Base-by-base conservation (phyloP, 1,140 invertebrate genomes). In the Heliconius melpomene region DNA sequence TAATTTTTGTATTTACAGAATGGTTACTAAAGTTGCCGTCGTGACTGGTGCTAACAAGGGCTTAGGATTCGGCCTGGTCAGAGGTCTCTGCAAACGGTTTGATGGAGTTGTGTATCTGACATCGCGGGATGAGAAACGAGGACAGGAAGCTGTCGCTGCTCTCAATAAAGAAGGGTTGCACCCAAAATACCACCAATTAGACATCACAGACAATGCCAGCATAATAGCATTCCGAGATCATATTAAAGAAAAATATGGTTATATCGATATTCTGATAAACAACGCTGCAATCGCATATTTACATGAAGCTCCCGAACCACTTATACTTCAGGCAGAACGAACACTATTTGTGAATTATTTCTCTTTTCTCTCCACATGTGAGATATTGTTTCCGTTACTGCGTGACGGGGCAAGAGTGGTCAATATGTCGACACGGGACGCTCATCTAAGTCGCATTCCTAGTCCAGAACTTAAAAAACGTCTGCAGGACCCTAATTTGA, bases 251-350 rank as follows among this genome's bases (percentile, higher is more conserved):
- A 96, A 95, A 32, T 95, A 98, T 90, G 96, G 96, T 9, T 97
- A 97, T 1, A 89, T 98, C 2, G 97, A 98, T 95, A 84, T 98
- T 40, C 91, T 98, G 20, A 95, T 98, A 0, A 98, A 98, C 88
- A 98, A 98, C 95, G 98, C 98, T 72, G 98, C 96, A 0, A 98
- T 98, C 75, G 96, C 97, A 7, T 98, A 96, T 87, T 97, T 96
- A 93, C 78, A 82, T 18, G 88, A 90, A 78, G 95, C 96, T 0
- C 95, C 95, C 1, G 97, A 96, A 79, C 95, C 97, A 3, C 96
- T 96, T 80, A 83, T 89, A 2, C 94, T 96, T 32, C 97, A 98
- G 94, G 97, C 97, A 0, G 95, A 96, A 83, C 94, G 96, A 80
- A 97, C 97, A 1, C 84, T 97, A 2, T 90, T 89, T 60, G 96